Percentiles rank a stretch among this genome's conserved stretches.
These are phyloP conservation scores for Miichthys miiuy DNA, from an alignment of 2,797 vertebrate genomes.

Conservation along the genomic window DNA sequence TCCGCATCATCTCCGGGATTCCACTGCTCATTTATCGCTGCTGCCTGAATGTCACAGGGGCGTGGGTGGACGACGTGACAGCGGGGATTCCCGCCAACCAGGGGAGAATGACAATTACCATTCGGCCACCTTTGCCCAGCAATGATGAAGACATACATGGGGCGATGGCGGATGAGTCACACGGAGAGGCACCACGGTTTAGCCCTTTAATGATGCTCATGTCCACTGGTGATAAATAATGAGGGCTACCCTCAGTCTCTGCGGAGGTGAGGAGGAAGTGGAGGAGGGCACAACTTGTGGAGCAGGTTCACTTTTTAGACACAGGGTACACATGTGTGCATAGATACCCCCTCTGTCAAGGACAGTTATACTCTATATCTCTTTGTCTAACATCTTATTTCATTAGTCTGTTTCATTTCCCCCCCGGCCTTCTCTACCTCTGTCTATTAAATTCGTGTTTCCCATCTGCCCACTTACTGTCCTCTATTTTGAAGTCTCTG, in stretches of 20 bases:
- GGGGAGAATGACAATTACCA: slow-evolving; percentile 75
- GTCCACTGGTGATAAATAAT: slow-evolving; percentile 63
- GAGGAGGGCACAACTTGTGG: slow-evolving; percentile 36
- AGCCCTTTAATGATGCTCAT: slow-evolving; percentile 62
- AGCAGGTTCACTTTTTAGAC: slow-evolving; percentile 23
- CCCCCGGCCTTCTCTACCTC: slow-evolving; percentile 5
- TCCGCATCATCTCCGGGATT: slow-evolving; percentile 62
- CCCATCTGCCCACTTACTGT: slow-evolving; percentile 59
- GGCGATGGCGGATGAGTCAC: slow-evolving; percentile 69
- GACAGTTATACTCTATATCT: slow-evolving; percentile 12
- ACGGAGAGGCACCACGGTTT: slow-evolving; percentile 36
- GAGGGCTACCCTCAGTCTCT: slow-evolving; percentile 50
- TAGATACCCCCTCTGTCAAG: slow-evolving; percentile 7
- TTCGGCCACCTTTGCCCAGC: slow-evolving; percentile 52
- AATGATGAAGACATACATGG: slow-evolving; percentile 20
- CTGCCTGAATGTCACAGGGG: slow-evolving; percentile 70
- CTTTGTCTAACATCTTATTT: slow-evolving; percentile 51
- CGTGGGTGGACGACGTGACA: slow-evolving; percentile 61
- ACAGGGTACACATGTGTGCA: neutral
- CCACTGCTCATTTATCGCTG: slow-evolving; percentile 66
- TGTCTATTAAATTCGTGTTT: slow-evolving; percentile 48
- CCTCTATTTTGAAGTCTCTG: slow-evolving; percentile 44
- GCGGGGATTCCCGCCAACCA: slow-evolving; percentile 73
- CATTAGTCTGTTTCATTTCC: slow-evolving; percentile 59
- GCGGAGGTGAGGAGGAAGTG: slow-evolving; percentile 26